Base-by-base conservation (phyloP, 2,797 vertebrate species). In the Protonibea diacanthus region DNA sequence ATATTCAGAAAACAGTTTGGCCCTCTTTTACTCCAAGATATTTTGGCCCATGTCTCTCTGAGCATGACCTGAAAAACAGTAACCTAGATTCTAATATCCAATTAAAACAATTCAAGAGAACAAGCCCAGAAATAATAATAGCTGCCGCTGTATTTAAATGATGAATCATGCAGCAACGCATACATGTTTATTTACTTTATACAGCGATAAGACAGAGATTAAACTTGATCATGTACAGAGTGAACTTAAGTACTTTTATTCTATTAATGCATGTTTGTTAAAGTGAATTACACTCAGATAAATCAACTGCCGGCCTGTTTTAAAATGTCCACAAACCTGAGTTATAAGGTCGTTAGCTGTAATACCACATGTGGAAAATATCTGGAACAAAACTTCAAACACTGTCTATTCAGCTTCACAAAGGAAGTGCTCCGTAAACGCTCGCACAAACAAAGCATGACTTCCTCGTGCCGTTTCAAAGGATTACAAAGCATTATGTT, bases 1-100 rank as follows among this genome's bases (percentile, higher is more conserved):
- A 88, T 86, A 83, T 87, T 87, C 83, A 82, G 72, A 82, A 78
- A 87, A 88, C 84, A 81, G 80, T 89, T 91, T 89, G 83, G 73
- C 79, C 87, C 82, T 88, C 74, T 89, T 92, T 87, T 81, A 80
- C 70, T 83, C 68, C 48, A 71, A 88, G 72, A 88, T 90, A 86
- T 85, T 85, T 89, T 89, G 78, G 83, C 85, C 76, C 58, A 71
- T 60, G 86, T 79, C 86, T 92, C 82, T 62, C 63, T 64, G 74
- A 89, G 80, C 80, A 81, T 84, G 86, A 89, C 90, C 90, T 86
- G 82, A 85, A 90, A 93, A 92, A 71, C 77, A 18, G 62, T 88
- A 89, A 91, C 90, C 91, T 80, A 91, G 80, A 90, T 93, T 90
- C 70, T 45, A 40, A 76, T 72, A 58, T 71, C 81, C 80, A 86